Evolutionary conservation across 2,113 vertebrate species (phyloP).

Genomic region (Nestor notabilis): DNA sequence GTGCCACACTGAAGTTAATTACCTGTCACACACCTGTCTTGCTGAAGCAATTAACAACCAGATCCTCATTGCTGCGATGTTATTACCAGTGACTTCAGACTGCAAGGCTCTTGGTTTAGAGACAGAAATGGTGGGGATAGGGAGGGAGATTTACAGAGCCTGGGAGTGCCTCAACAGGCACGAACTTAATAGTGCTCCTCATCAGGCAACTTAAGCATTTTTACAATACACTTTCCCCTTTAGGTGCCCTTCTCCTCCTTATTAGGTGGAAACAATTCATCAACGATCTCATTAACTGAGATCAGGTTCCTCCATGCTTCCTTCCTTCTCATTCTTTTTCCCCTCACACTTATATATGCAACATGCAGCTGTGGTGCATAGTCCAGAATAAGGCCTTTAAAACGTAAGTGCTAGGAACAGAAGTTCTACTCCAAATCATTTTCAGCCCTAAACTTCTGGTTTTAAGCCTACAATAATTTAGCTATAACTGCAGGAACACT

Average conservation of each 20-base stretch:
- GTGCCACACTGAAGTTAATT: not conserved
- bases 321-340: slow-evolving; percentile 21
- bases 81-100: not conserved
- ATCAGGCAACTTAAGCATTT: not conserved
- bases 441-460: slow-evolving; percentile 29
- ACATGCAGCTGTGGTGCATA: not conserved
- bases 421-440: not conserved
- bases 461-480: slow-evolving; percentile 49
- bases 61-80: not conserved
- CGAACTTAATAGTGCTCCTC: not conserved
- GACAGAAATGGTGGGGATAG: not conserved
- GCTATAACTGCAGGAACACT: not conserved
- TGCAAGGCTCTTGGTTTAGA: not conserved
- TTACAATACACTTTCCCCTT: not conserved
- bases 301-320: slow-evolving; percentile 1
- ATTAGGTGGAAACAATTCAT: slow-evolving; percentile 7
- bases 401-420: not conserved
- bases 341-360: not conserved
- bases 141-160: not conserved
- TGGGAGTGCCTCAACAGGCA: not conserved
- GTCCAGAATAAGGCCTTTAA: not conserved
- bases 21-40: not conserved
- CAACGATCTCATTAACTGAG: not conserved
- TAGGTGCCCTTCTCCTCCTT: not conserved
- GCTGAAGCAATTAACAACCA: not conserved